Base-by-base conservation (phyloP, 2,888 invertebrate genomes). In the Cataglyphis altisquamis region DNA sequence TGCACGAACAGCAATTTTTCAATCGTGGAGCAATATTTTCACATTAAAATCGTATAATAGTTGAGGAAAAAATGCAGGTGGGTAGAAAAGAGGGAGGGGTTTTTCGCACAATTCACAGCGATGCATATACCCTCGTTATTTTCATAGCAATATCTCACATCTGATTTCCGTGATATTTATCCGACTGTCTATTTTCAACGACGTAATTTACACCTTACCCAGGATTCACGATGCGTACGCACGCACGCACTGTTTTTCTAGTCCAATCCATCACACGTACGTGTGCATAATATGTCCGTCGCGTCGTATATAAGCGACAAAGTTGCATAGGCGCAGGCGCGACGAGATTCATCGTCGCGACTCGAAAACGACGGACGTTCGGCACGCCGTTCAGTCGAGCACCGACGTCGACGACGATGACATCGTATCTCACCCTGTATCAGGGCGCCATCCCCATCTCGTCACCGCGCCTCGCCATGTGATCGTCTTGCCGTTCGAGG, bases 221-320 rank as follows among this genome's bases (percentile, higher is more conserved):
- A 70, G 72, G 86, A 73, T 75, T 68, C 84, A 87, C 88, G 89
- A 78, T 90, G 91, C 91, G 91, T 78, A 70, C 91, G 90, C 91
- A 91, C 89, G 89, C 89, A 87, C 88, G 86, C 90, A 64, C 62
- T 39, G 67, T 86, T 85, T 90, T 92, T 92, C 91, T 91, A 91
- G 88, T 52, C n/a, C 92, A 92, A 93, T 93, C 92, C 91, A 91
- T 89, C 91, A 92, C 89, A 88, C 90, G 89, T 88, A 88, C 87
- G 84, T 86, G 84, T 86, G 87, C 89, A 84, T 83, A 75, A 83
- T 75, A 70, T 62, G 84, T 25, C 45, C 45, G 25, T 41, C 90
- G 90, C 90, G 90, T 89, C 92, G 90, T 88, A 87, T 88, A 90
- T 90, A 88, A 88, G 86, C 88, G 88, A 90, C 89, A 36, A 6